phyloP scores from a whole-genome alignment of 2,113 vertebrate genomes.

The Cinclus mexicanus region DNA sequence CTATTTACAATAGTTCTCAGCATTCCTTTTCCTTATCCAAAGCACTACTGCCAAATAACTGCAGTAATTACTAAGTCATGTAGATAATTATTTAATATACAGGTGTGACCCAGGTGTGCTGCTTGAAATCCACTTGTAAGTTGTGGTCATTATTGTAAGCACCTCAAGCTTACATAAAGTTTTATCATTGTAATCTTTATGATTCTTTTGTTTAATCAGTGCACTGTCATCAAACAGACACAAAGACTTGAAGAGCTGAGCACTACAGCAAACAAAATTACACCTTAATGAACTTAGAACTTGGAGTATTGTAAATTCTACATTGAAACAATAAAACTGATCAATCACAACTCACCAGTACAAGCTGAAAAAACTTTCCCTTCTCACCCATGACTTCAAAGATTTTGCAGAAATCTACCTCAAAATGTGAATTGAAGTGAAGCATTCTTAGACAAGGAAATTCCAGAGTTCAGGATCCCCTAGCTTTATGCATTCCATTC shows the following conservation, averaged over 20 bases:
- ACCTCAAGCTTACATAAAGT: not conserved
- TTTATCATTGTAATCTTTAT: not conserved
- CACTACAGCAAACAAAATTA: constrained; percentile 18
- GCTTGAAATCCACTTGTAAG: constrained; percentile 13
- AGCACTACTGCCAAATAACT: not conserved
- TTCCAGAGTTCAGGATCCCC: not conserved
- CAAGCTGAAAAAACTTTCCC: not conserved
- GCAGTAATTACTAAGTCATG: not conserved
- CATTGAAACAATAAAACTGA: not conserved
- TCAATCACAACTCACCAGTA: not conserved
- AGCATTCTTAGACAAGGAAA: not conserved
- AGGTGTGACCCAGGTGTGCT: not conserved
- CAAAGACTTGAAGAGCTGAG: not conserved
- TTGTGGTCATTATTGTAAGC: not conserved
- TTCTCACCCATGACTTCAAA: not conserved
- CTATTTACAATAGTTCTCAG: not conserved
- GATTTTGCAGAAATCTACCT: not conserved
- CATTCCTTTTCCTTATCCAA: constrained; percentile 2
- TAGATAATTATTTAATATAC: constrained; percentile 8
- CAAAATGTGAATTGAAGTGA: not conserved
- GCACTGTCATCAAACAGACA: not conserved
- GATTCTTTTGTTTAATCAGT: constrained; percentile 11
- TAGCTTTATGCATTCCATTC: not conserved
- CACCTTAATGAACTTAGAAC: not conserved
- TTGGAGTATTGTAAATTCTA: not conserved